Base-by-base conservation (phyloP, 2,113 vertebrate genomes). In the Lepus europaeus region DNA sequence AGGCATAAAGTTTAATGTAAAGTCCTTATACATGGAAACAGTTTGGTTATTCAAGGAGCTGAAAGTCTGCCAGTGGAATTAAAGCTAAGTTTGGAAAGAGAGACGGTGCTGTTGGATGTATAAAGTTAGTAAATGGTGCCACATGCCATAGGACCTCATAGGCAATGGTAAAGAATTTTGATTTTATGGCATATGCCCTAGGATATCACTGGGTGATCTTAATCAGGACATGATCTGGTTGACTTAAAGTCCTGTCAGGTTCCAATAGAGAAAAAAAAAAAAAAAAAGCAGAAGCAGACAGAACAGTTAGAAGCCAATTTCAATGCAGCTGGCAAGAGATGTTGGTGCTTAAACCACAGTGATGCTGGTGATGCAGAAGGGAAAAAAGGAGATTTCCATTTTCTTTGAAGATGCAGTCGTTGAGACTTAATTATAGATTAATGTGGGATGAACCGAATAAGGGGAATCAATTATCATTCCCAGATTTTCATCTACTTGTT, bases 211-310 rank as follows among this genome's bases (percentile, higher is more conserved):
- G 12, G 63, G 61, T 53, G 39, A 9, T 39, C 72, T 86, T 87
- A 90, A 89, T 45, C 31, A 92, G 14, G 17, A 31, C 27, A 79
- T 33, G 3, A 70, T 72, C 29, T 51, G 3, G 29, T 68, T 49
- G 9, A 64, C 4, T 87, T 31, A 64, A 87, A 80, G 19, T 29
- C 82, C 76, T 69, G 79, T 59, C 13, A 22, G 39, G 5, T 19
- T 92, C 61, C 64, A 68, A 3, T 23, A 12, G 29, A 3, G 39
- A 59, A 91, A 33, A 33, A 33, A 82, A 79, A 23, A 87, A 91
- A 82, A 79, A 23, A 87, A 89, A 85, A 36, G 29, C 36, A 95
- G 12, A 93, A 78, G 8, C 19, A 91, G 22, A 51, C 56, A 82
- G 23, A 78, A 23, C 36, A 45, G 23, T 61, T 82, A 77, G 17